Evolutionary conservation across 2,113 vertebrate genomes (phyloP), one percentile per base, ranked within the genome.

Genomic region (Xenus cinereus): DNA sequence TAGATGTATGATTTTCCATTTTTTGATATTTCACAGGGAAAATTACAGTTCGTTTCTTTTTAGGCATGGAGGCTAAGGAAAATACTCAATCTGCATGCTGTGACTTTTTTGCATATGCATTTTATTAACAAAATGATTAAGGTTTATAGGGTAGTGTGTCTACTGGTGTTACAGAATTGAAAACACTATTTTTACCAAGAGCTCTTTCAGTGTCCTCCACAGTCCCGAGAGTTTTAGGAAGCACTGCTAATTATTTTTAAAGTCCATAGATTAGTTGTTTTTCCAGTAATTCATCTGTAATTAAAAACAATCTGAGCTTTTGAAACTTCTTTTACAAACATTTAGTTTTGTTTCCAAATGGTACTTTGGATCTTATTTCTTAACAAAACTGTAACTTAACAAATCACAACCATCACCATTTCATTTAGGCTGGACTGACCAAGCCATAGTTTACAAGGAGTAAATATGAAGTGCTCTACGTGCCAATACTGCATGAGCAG

Each of bases 11-110:
- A 60, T 87, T 95, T 87, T 76, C 48, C 53, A 76, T 84, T 97
- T 75, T 82, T 88, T 80, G 41, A 33, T 80, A 54, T 83, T 91
- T 92, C 83, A 83, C 81, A 67, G 30, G 75, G 43, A 82, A 93
- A 93, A 74, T 73, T 76, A 53, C 30, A 76, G 21, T 72, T 93
- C n/a, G 9, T 81, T 94, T 95, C 75, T 93, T 72, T 84, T 94
- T 71, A 90, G 87, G 90, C 46, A 32, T 59, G 62, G 45, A 93
- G 57, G 39, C 45, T 39, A 84, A 87, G 76, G 54, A 73, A 72
- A 78, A 82, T 30, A 56, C 51, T 75, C 33, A 3, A 21, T 94
- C 68, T 84, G 62, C 41, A 41, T 41, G 24, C 48, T 67, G 14
- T 80, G 80, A 50, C 37, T 77, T 89, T 68, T 53, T 12, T 13